Conservation (phyloP, 2,113 vertebrate species). For the Tonatia bakeri region DNA sequence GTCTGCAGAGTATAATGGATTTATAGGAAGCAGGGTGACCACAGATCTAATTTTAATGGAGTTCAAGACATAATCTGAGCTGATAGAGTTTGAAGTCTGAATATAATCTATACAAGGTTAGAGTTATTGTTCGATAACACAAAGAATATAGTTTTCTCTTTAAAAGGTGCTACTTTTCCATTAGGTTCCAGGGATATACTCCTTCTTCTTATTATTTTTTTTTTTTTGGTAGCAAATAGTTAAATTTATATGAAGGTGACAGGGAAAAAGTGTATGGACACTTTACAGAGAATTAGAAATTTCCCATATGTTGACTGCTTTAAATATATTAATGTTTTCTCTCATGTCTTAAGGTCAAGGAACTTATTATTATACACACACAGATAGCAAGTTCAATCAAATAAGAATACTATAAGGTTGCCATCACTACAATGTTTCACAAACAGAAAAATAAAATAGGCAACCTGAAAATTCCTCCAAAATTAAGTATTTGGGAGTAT, state of each 20-base stretch:
- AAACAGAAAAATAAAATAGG: neutral
- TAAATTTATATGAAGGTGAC: neutral
- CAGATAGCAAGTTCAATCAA: neutral
- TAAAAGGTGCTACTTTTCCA: conserved; percentile 43
- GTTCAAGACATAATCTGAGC: conserved; percentile 52
- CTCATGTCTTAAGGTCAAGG: neutral
- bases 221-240: neutral
- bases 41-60: conserved; percentile 72
- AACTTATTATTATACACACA: neutral
- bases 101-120: conserved; percentile 53
- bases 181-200: neutral
- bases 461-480: neutral
- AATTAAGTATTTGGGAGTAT: neutral
- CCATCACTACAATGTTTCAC: neutral
- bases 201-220: too few relatives aligned
- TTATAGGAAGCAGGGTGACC: conserved; percentile 47
- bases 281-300: neutral
- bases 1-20: conserved; percentile 59
- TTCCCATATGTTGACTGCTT: neutral
- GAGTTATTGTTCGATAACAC: conserved; percentile 25
- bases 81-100: conserved; percentile 54
- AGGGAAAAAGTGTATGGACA: neutral
- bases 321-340: neutral
- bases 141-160: neutral
- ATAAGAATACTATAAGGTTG: neutral